Conservation (phyloP, 2,797 vertebrate genomes). For the Potorous gilbertii region DNA sequence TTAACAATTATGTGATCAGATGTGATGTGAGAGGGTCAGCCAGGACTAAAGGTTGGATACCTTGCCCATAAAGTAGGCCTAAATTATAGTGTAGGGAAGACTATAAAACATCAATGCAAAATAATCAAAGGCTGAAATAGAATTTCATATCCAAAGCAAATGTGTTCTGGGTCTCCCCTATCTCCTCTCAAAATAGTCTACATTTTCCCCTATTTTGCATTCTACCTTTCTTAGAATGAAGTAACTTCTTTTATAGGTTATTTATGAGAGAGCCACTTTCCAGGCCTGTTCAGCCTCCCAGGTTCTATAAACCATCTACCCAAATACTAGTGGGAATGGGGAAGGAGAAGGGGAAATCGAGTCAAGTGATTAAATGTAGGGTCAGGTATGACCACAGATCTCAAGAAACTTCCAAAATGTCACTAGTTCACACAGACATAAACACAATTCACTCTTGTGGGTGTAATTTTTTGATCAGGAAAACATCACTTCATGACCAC, state of each 20-base stretch:
- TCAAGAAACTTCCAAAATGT: conserved; percentile 36
- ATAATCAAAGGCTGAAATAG: conserved; percentile 9
- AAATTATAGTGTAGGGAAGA: conserved; percentile 47
- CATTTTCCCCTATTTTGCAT: conserved; percentile 27
- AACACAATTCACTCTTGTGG: conserved; percentile 30
- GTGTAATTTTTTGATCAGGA: conserved; percentile 55
- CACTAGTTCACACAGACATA: conserved; percentile 33
- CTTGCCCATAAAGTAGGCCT: conserved; percentile 72
- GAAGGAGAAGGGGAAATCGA: conserved; percentile 16
- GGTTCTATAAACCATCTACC: not conserved
- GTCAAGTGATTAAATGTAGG: conserved; percentile 45
- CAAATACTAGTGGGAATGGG: not conserved
- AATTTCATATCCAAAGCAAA: conserved; percentile 45
- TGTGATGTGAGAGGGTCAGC: conserved; percentile 54
- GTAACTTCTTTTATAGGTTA: conserved; percentile 47
- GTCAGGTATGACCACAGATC: conserved; percentile 37
- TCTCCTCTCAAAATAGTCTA: conserved; percentile 9
- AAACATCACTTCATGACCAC: conserved; percentile 47
- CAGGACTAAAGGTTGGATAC: conserved; percentile 61
- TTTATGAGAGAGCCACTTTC: conserved; percentile 34
- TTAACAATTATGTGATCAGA: conserved; percentile 71
- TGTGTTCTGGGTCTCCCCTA: conserved; percentile 20
- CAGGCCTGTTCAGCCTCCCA: conserved; percentile 6
- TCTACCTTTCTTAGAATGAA: conserved; percentile 53
- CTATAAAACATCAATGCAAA: conserved; percentile 5